Conservation (phyloP, 2,888 invertebrate species). For the Glaucopsyche alexis region DNA sequence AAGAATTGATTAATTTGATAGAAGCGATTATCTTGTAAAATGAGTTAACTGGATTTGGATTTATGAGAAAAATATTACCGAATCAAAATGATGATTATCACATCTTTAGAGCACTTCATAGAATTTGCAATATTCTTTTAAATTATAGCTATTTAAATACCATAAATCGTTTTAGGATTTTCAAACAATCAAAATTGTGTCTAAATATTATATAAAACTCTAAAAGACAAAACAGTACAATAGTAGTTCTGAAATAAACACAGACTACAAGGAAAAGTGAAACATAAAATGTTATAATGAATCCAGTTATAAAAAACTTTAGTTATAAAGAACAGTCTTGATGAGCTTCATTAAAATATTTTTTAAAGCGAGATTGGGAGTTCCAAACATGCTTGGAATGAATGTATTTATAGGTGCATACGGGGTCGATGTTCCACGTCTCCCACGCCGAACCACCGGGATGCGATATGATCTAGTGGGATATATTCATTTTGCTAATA, state of each 20-base stretch:
- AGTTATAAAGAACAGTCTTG: slow-evolving; percentile 3
- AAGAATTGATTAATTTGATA: neutral
- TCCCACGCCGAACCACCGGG: slow-evolving; percentile 64
- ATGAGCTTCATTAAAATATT: slow-evolving; percentile 34
- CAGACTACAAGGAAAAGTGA: slow-evolving; percentile 5
- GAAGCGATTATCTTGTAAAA: neutral
- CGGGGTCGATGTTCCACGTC: slow-evolving; percentile 74
- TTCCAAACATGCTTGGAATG: slow-evolving; percentile 59
- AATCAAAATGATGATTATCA: neutral
- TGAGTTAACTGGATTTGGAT: neutral
- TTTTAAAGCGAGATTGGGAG: slow-evolving; percentile 44
- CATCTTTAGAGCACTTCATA: neutral
- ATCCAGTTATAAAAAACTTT: slow-evolving; percentile 13
- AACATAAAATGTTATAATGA: slow-evolving; percentile 16
- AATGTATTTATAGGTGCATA: slow-evolving; percentile 72
- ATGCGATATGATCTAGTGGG: slow-evolving; percentile 52
- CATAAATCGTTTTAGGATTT: neutral
- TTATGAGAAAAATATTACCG: neutral
- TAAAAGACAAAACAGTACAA: neutral
- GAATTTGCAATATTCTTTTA: no score
- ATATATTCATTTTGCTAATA: slow-evolving; percentile 38
- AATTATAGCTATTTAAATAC: no score
- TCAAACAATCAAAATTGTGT: neutral
- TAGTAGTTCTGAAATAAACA: neutral
- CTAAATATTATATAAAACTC: no score